A percentile compares a stretch with the other conserved stretches of the same genome.
These are phyloP conservation scores for Limosa lapponica DNA, from an alignment of 2,797 vertebrate species.

Conservation along the genomic window DNA sequence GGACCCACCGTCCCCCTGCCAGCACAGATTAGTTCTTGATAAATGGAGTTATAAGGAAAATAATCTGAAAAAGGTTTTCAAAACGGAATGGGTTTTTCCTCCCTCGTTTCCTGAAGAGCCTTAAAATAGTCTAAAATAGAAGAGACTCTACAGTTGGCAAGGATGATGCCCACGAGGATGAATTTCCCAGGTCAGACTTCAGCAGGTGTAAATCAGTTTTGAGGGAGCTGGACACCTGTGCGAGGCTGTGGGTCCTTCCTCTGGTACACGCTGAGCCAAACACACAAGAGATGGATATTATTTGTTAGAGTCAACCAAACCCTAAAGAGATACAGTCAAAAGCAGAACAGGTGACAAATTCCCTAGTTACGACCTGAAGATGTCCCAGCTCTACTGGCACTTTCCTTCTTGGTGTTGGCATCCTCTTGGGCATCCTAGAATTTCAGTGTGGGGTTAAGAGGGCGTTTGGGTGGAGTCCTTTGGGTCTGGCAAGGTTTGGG, in stretches of 20 bases:
- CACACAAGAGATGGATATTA: too few species aligned
- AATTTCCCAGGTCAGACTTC: background rate
- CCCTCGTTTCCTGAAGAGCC: background rate
- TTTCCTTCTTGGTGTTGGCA: background rate
- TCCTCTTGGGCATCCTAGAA: rapidly evolving
- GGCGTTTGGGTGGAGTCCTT: background rate
- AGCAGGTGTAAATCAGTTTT: background rate
- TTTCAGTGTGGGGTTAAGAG: rapidly evolving
- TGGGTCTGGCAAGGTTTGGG: background rate
- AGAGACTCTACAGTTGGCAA: background rate
- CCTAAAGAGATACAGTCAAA: background rate
- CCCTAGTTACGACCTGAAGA: background rate
- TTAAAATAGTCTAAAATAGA: background rate
- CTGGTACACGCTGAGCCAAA: background rate
- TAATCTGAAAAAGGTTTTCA: background rate
- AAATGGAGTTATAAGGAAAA: background rate
- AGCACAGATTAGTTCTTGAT: background rate
- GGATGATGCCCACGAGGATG: background rate
- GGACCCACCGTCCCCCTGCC: rapidly evolving
- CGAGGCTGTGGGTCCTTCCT: background rate
- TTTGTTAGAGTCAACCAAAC: background rate
- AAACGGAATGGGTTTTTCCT: rapidly evolving
- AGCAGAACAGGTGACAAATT: rapidly evolving
- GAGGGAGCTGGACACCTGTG: rapidly evolving
- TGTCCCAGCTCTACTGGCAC: background rate